Base-by-base conservation (phyloP, 2,888 invertebrate genomes). In the Diarsia dahlii region DNA sequence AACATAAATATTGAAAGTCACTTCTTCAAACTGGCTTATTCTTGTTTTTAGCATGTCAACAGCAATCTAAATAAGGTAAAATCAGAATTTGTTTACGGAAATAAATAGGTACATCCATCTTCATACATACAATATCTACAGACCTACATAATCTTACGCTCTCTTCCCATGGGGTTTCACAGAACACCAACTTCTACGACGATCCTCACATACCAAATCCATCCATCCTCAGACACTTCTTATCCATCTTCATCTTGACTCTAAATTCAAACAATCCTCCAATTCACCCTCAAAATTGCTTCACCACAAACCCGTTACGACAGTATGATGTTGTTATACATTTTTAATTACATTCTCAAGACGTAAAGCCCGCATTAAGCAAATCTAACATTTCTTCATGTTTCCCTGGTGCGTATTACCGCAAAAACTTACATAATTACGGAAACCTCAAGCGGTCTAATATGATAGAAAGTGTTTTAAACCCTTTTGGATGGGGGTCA, bases 401-500 rank as follows among this genome's bases (percentile, higher is more conserved):
- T 76, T 72, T 65, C 88, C 83, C 88, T 78, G 34, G 87, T 74
- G 85, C 64, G 76, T 50, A 75, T 79, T 88, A 76, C 75, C 60
- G 71, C 84, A 80, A 84, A 84, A 87, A 86, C 88, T 87, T 87
- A 80, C 60, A 74, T 80, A 84, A 87, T 88, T 82, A 82, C 66
- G 34, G 62, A 66, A 78, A 78, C 74, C 77, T 48, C 76, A 78
- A 71, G 60, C 73, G 70, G 66, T 72, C 39, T 78, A 62, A 75
- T 23, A 67, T 46, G 39, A 58, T n/a, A 54, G 39, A 76, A 63
- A 23, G 76, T 65, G 75, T 74, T 79, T 75, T 74, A 84, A 86
- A 62, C 73, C n/a, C 39, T 71, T 74, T 74, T 66, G 34, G 13
- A 71, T 63, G 39, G 39, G 39, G 39, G 39, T 39, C 39, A 6